These are phyloP conservation scores for Lordiphosa mommai DNA, from an alignment of 1,140 invertebrate species.

Conservation along the genomic window DNA sequence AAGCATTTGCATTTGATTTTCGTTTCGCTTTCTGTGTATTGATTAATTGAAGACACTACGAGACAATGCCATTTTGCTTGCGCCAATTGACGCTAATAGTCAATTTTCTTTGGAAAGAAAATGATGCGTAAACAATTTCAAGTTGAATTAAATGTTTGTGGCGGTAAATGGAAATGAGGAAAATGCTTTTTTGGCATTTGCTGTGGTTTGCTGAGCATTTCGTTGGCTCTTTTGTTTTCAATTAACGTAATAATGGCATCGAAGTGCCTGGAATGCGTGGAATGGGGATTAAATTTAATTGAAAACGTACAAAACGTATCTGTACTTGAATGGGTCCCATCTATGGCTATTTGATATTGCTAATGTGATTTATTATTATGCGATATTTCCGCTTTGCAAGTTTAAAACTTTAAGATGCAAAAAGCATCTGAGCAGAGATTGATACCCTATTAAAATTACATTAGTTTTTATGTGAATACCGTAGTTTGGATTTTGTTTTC, in stretches of 20 bases:
- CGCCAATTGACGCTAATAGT: conserved; percentile 33
- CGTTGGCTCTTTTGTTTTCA: conserved; percentile 28
- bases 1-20: conserved; percentile 30
- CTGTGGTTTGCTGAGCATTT: conserved; percentile 18
- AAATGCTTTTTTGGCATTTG: conserved; percentile 33
- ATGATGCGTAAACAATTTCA: conserved; percentile 63
- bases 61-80: conserved; percentile 16
- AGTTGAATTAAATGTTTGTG: conserved; percentile 50
- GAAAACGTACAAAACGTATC: no score
- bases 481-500: no score
- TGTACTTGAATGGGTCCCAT: no score
- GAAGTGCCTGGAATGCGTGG: conserved; percentile 11
- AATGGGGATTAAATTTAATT: background rate
- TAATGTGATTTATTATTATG: no score
- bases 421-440: no score
- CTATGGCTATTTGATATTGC: no score
- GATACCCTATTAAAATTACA: no score
- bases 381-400: no score
- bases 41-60: conserved; percentile 46
- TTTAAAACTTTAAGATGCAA: no score
- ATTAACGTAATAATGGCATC: conserved; percentile 49
- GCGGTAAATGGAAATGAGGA: conserved; percentile 4
- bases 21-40: conserved; percentile 13
- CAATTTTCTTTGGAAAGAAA: conserved; percentile 33
- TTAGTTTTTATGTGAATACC: no score